These are phyloP conservation scores for Coenobita brevimanus DNA, from an alignment of 1,140 invertebrate species.

Conservation along the genomic window DNA sequence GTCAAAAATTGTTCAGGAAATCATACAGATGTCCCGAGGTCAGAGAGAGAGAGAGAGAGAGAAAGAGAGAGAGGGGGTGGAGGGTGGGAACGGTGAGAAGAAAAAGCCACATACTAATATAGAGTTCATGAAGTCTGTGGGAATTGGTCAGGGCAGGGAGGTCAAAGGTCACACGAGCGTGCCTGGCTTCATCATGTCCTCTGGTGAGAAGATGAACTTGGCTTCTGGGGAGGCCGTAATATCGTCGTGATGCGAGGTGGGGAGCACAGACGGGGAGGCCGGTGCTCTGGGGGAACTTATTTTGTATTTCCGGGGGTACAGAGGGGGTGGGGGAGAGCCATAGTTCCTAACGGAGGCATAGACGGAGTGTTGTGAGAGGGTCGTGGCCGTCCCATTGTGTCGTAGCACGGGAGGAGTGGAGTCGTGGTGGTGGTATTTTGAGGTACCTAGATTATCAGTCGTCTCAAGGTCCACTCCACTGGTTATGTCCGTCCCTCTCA, in stretches of 20 bases:
- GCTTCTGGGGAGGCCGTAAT: conserved; percentile 17
- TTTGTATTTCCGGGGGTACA: conserved; percentile 40
- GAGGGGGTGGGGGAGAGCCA: conserved; percentile 35
- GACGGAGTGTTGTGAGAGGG: conserved; percentile 35
- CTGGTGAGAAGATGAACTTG: conserved; percentile 48
- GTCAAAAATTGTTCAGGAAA: too few relatives aligned
- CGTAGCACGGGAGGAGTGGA: background rate
- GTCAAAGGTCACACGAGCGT: conserved; percentile 45
- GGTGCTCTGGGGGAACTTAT: conserved; percentile 23
- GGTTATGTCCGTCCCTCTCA: too few relatives aligned
- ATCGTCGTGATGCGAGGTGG: background rate
- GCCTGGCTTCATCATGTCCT: conserved; percentile 55
- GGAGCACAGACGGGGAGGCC: conserved; percentile 15
- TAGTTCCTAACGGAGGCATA: conserved; percentile 36
- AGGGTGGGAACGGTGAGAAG: too few relatives aligned
- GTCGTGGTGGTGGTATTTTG: conserved; percentile 22
- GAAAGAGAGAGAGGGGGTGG: too few relatives aligned
- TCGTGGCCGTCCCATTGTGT: conserved; percentile 45
- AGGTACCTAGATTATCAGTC: background rate
- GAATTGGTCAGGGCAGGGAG: too few relatives aligned
- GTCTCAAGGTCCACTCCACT: too few relatives aligned
- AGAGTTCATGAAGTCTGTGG: too few relatives aligned
- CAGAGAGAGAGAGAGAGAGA: too few relatives aligned
- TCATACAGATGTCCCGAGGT: too few relatives aligned
- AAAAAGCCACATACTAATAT: too few relatives aligned